Base-by-base conservation (phyloP, 2,797 vertebrate genomes). In the Sebastes variabilis region DNA sequence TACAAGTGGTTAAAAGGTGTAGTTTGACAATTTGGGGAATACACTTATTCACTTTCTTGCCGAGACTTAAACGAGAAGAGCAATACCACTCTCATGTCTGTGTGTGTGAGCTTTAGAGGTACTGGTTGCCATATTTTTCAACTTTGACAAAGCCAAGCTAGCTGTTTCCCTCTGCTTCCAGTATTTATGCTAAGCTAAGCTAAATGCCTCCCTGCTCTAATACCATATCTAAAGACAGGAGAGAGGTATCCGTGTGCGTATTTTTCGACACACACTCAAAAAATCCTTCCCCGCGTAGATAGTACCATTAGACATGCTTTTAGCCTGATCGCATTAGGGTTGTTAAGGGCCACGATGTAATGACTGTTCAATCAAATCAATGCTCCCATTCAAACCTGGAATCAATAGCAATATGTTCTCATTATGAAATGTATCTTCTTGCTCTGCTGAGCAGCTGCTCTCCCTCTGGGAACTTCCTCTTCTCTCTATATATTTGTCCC, bases 271-370 rank as follows among this genome's bases (percentile, higher is more conserved):
- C 55, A 77, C 46, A 73, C n/a, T 60, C 34, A 76, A 72, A 80
- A 78, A 75, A 64, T 59, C 24, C 59, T 34, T 83, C 73, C 75
- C 30, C 20, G 24, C 42, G 69, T 74, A 77, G 85, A 90, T 66
- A 42, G 38, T 42, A 81, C 59, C 83, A 94, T 93, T 92, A 92
- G 91, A 80, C 85, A 89, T 84, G 94, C 94, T 96, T 93, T 96
- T 94, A 94, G 92, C 82, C 90, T 96, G 96, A 97, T 96, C 92
- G 93, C 94, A 96, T 95, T 92, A 95, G 89, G 78, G 88, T 86
- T 89, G 87, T 86, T 86, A 77, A 82, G 89, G 94, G 94, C 86
- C 85, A 79, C 77, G 62, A 80, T 67, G 89, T 93, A 93, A 93
- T 89, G 88, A 90, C 89, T 90, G 89, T 90, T 93, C 93, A 93